phyloP scores from a whole-genome alignment of 2,888 invertebrate species.

The Gymnosoma rotundatum region DNA sequence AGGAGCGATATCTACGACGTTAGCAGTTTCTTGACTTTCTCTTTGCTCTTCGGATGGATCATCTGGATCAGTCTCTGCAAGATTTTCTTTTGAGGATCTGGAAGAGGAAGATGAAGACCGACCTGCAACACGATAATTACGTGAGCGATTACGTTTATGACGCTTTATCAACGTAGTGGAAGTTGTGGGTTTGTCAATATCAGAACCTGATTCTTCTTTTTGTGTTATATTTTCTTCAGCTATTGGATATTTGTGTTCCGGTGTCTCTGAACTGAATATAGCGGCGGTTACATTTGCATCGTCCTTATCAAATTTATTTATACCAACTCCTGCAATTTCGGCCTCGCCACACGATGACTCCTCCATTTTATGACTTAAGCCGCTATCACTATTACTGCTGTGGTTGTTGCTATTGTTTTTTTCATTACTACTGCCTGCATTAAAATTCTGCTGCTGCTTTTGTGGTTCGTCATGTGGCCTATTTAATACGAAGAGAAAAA shows the following conservation, averaged over 20 bases:
- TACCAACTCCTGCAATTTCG: slow-evolving; percentile 8
- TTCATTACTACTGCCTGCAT: slow-evolving; percentile 38
- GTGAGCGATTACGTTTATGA: slow-evolving; percentile 59
- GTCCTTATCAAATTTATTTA: neutral
- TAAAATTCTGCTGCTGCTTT: slow-evolving; percentile 39
- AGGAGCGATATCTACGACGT: neutral
- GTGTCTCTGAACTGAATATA: neutral
- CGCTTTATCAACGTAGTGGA: slow-evolving; percentile 49
- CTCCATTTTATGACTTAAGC: slow-evolving; percentile 67
- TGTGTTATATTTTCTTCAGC: neutral
- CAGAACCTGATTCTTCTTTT: neutral
- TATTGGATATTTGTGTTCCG: neutral
- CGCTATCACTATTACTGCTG: slow-evolving; percentile 64
- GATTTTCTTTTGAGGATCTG: slow-evolving; percentile 14
- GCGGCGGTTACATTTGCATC: neutral
- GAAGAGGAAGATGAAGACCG: slow-evolving; percentile 58
- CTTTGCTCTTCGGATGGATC: neutral
- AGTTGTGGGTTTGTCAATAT: slow-evolving; percentile 41
- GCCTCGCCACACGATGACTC: slow-evolving; percentile 49
- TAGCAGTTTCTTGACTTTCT: slow-evolving; percentile 10
- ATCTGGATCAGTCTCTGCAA: neutral
- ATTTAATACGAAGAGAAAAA: slow-evolving; percentile 13
- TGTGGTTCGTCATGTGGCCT: slow-evolving; percentile 45
- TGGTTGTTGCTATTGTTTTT: slow-evolving; percentile 42
- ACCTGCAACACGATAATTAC: slow-evolving; percentile 59